phyloP scores from a whole-genome alignment of 2,888 invertebrate species.

The Ophioninae sp. region DNA sequence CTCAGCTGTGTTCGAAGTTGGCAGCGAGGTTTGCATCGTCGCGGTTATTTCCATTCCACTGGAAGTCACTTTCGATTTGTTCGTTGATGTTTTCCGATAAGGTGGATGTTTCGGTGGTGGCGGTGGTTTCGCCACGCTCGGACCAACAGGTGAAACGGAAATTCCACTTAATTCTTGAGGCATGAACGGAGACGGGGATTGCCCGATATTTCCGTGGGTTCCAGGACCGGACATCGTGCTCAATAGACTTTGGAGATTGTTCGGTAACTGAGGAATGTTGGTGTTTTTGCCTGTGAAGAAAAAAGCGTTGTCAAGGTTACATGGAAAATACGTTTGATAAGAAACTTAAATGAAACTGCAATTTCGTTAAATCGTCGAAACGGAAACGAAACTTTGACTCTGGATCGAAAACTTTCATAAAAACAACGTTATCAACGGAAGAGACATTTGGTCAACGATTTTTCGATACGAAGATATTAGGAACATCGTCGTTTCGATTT shows the following conservation, averaged over 20 bases:
- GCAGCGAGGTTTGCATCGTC: constrained; percentile 60
- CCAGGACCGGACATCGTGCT: constrained; percentile 61
- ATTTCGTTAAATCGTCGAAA: too few relatives aligned
- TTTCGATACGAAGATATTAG: too few relatives aligned
- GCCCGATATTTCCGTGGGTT: constrained; percentile 7
- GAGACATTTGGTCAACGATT: too few relatives aligned
- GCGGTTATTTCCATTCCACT: constrained; percentile 52
- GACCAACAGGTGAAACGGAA: constrained; percentile 73
- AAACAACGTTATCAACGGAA: too few relatives aligned
- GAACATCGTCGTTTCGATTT: too few relatives aligned
- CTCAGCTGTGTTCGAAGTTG: constrained; percentile 68
- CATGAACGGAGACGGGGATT: constrained; percentile 66
- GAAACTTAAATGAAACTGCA: too few relatives aligned
- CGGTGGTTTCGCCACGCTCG: constrained; percentile 59
- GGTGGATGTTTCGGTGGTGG: constrained; percentile 61
- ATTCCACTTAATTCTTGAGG: constrained; percentile 74
- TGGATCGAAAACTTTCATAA: too few relatives aligned
- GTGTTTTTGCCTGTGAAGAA: neutral
- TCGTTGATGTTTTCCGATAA: constrained; percentile 58
- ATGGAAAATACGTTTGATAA: too few relatives aligned
- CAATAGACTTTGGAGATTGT: constrained; percentile 66
- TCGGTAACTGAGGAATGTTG: constrained; percentile 65
- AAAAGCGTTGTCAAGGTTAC: neutral
- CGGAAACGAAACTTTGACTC: too few relatives aligned
- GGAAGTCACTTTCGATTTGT: constrained; percentile 62